Conservation (phyloP, 2,888 invertebrate genomes). For the Lithophane ornitopus region DNA sequence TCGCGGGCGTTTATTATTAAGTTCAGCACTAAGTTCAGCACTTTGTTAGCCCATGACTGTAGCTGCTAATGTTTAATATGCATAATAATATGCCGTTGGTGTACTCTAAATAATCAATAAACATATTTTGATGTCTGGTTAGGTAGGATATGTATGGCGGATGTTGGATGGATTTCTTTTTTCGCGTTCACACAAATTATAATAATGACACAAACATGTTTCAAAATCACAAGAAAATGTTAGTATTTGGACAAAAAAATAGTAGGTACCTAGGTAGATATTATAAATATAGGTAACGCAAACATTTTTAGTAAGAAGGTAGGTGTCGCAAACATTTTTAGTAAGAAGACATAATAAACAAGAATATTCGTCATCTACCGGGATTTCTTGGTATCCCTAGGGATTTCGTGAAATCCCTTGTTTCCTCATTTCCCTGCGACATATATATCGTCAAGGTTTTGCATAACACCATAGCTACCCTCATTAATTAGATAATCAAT, state of each 20-base stretch:
- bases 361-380: too few species aligned
- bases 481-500: constrained; percentile 43
- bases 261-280: background rate
- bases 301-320: too few species aligned
- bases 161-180: too few species aligned
- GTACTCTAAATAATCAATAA: background rate
- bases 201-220: background rate
- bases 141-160: too few species aligned
- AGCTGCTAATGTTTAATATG: background rate
- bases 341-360: too few species aligned
- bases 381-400: too few species aligned
- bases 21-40: background rate
- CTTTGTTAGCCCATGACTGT: background rate
- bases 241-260: too few species aligned
- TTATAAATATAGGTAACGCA: too few species aligned
- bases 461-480: constrained; percentile 9
- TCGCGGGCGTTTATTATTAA: background rate
- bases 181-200: background rate
- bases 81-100: background rate
- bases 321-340: too few species aligned
- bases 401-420: too few species aligned
- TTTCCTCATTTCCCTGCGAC: too few species aligned
- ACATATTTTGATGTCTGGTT: too few species aligned
- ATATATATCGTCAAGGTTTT: background rate
- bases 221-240: background rate